Percentiles rank a stretch among this genome's conserved stretches.
phyloP scores from a whole-genome alignment of 2,888 invertebrate genomes.

The Eumerus sabulonum region DNA sequence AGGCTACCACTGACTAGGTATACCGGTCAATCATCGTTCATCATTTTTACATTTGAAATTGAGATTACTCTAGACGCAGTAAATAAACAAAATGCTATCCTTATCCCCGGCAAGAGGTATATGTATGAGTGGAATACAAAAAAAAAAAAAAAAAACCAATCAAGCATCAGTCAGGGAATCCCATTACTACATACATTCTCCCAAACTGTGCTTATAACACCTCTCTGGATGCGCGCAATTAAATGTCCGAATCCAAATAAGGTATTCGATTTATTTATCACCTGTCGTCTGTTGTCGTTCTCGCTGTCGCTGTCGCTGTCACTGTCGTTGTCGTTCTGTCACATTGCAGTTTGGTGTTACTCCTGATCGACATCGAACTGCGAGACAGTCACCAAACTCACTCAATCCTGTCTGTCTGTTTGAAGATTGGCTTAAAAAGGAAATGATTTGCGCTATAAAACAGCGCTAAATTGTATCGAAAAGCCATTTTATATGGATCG shows the following conservation, averaged over 20 bases:
- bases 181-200: constrained; percentile 66
- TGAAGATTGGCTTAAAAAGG: constrained; percentile 56
- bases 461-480: constrained; percentile 68
- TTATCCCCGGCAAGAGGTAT: constrained; percentile 17
- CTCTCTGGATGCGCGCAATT: constrained; percentile 69
- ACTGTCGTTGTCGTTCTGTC: constrained; percentile 32
- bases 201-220: constrained; percentile 68
- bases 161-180: constrained; percentile 53
- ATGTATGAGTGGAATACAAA: no score
- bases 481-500: constrained; percentile 53
- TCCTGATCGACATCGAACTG: constrained; percentile 34
- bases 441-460: constrained; percentile 54
- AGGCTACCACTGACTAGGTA: constrained; percentile 27
- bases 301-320: constrained; percentile 69
- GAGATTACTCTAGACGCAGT: constrained; percentile 53
- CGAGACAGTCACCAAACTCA: constrained; percentile 21
- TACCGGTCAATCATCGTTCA: constrained; percentile 54
- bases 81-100: constrained; percentile 49
- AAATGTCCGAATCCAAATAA: constrained; percentile 66
- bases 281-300: constrained; percentile 70
- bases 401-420: constrained; percentile 26
- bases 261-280: constrained; percentile 78
- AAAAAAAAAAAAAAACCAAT: constrained; percentile 19
- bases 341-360: constrained; percentile 18
- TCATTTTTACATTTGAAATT: constrained; percentile 67